Evolutionary conservation across 2,888 invertebrate species (phyloP).

Genomic region (Phaonia tiefii): DNA sequence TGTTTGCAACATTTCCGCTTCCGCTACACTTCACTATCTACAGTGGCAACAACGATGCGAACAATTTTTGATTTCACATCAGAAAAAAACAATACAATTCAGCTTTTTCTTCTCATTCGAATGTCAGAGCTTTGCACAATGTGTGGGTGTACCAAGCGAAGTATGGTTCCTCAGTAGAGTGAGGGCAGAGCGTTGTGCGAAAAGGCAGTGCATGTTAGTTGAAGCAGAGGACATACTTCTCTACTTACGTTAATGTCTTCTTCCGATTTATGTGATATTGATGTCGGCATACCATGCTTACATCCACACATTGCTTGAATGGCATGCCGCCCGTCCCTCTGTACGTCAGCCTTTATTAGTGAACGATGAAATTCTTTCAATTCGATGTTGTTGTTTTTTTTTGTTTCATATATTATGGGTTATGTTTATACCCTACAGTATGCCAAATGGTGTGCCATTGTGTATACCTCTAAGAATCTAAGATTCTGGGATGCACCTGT

Average conservation of each 20-base stretch:
- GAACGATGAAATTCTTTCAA: slow-evolving; percentile 46
- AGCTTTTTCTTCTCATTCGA: slow-evolving; percentile 6
- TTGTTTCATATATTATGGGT: slow-evolving; percentile 3
- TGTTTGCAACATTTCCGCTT: slow-evolving; percentile 53
- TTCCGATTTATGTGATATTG: slow-evolving; percentile 14
- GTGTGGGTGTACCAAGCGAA: neutral
- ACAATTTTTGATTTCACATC: slow-evolving; percentile 31
- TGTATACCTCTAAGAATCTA: too few species aligned
- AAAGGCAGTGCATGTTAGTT: slow-evolving; percentile 15
- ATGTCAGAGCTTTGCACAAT: neutral
- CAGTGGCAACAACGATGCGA: neutral
- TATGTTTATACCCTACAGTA: too few species aligned
- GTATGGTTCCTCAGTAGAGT: too few species aligned
- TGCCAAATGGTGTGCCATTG: too few species aligned
- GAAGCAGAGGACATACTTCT: slow-evolving; percentile 41
- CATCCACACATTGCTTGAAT: neutral
- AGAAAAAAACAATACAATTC: slow-evolving; percentile 6
- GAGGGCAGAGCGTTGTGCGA: neutral
- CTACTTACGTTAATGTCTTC: slow-evolving; percentile 45
- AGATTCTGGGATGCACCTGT: too few species aligned
- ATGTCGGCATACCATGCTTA: slow-evolving; percentile 30
- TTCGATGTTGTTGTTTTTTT: slow-evolving; percentile 24
- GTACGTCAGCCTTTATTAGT: slow-evolving; percentile 54
- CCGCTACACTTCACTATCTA: slow-evolving; percentile 46
- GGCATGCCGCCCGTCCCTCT: neutral